Evolutionary conservation across 2,797 vertebrate species (phyloP), one percentile per base, ranked within the genome.

Genomic region (Leucoraja ocellata): DNA sequence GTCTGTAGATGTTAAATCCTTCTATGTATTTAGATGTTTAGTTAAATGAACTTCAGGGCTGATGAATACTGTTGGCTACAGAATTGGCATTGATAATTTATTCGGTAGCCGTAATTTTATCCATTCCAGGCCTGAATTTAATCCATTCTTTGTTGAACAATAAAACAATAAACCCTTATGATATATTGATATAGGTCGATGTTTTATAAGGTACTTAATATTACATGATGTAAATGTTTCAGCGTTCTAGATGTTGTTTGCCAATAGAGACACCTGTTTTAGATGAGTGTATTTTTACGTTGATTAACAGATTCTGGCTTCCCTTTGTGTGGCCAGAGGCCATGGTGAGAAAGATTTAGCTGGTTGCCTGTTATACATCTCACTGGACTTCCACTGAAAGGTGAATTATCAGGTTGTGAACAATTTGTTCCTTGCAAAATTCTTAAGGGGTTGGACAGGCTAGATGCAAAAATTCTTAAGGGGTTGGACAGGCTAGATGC

Each of bases 1-100:
- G 94, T 94, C 94, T 94, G 93, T 73, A 94, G 93, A 94, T 93
- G 14, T 91, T 74, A 94, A 93, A 91, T 93, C 86, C 94, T 93
- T 94, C 94, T 94, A 61, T 4, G 1, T 94, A 21, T 80, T 80
- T 79, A 36, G 32, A 80, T 36, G 32, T 36, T 80, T 32, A 32
- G 32, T 23, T 80, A 13, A n/a, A 13, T 36, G 32, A 21, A 79
- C 78, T 46, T 46, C 10, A 80, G 21, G 78, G 36, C 32, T 46
- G 13, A 39, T 80, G 9, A 39, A 80, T 36, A 11, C 77, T 36
- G 28, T 79, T 79, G 13, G 13, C 28, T 79, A 36, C 77, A n/a
- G 25, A 79, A 36, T 16, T 7, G 78, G 39, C 78, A 39, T 39
- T 80, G 36, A 91, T 39, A 63, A 86, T 1, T 58, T 21, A 18